phyloP scores from a whole-genome alignment of 2,888 invertebrate genomes.

The Agrilus biguttatus region DNA sequence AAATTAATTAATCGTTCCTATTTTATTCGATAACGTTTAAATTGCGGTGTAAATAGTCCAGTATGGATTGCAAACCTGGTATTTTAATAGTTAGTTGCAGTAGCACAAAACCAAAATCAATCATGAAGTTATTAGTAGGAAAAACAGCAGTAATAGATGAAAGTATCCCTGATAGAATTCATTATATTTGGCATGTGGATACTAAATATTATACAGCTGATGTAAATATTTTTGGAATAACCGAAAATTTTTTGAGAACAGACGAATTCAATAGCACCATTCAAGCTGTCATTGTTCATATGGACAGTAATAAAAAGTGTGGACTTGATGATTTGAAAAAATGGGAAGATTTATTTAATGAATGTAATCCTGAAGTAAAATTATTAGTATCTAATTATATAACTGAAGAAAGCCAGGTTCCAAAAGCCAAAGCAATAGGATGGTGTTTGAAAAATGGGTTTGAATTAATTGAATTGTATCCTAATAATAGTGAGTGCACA shows the following conservation, averaged over 20 bases:
- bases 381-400: constrained; percentile 42
- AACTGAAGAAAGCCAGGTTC: constrained; percentile 27
- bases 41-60: too few species aligned
- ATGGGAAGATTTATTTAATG: constrained; percentile 21
- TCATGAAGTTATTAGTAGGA: constrained; percentile 28
- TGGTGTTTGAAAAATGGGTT: constrained; percentile 56
- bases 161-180: constrained; percentile 13
- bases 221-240: constrained; percentile 40
- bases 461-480: constrained; percentile 53
- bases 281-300: constrained; percentile 48
- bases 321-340: constrained; percentile 25
- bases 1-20: too few species aligned
- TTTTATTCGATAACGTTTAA: too few species aligned
- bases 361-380: constrained; percentile 36
- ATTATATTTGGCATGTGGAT: constrained; percentile 42
- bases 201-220: constrained; percentile 59
- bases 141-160: constrained; percentile 15
- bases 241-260: constrained; percentile 31
- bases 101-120: constrained; percentile 26
- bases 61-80: constrained; percentile 20
- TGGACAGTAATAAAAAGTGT: constrained; percentile 40
- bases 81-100: constrained; percentile 27
- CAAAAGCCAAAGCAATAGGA: constrained; percentile 32
- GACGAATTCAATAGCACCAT: constrained; percentile 34
- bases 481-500: constrained; percentile 24